Percentiles rank a stretch among this genome's conserved stretches.
Evolutionary conservation across 2,888 invertebrate genomes (phyloP).

Genomic region (Oscheius sp.): DNA sequence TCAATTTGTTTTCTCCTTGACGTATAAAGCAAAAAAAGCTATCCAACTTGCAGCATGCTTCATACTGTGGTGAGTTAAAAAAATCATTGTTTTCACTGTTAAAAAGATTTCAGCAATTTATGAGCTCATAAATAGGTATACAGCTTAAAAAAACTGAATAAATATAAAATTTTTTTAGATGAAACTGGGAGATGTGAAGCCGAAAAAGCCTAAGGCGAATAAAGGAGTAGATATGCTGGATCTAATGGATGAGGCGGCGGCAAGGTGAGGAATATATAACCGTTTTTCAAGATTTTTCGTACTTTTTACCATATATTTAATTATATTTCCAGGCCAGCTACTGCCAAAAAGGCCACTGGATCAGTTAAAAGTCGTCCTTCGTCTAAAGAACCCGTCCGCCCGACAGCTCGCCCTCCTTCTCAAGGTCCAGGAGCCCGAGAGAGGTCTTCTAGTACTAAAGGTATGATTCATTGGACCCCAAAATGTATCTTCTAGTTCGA

Average conservation of each 20-base stretch:
- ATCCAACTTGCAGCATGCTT: constrained; percentile 3
- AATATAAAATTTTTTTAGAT: constrained; percentile 35
- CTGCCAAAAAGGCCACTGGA: constrained; percentile 31
- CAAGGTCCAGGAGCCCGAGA: constrained; percentile 4
- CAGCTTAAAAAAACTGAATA: no score
- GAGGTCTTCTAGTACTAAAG: constrained; percentile 15
- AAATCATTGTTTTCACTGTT: background rate
- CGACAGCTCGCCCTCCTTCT: background rate
- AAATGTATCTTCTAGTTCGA: background rate
- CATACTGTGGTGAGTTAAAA: constrained; percentile 17
- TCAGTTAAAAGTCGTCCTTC: constrained; percentile 27
- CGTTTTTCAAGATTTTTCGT: background rate
- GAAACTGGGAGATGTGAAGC: constrained; percentile 33
- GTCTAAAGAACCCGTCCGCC: constrained; percentile 13
- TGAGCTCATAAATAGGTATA: no score
- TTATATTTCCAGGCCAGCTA: constrained; percentile 34
- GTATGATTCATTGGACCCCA: no score
- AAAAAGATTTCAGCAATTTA: no score
- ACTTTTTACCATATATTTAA: background rate
- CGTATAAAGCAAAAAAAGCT: no score
- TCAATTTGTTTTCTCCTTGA: background rate
- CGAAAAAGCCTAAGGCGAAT: constrained; percentile 40
- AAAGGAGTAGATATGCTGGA: constrained; percentile 65
- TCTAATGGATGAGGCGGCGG: constrained; percentile 67
- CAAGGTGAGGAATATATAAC: no score